These are phyloP conservation scores for Cyclophora punctaria DNA, from an alignment of 2,888 invertebrate genomes.

Conservation along the genomic window DNA sequence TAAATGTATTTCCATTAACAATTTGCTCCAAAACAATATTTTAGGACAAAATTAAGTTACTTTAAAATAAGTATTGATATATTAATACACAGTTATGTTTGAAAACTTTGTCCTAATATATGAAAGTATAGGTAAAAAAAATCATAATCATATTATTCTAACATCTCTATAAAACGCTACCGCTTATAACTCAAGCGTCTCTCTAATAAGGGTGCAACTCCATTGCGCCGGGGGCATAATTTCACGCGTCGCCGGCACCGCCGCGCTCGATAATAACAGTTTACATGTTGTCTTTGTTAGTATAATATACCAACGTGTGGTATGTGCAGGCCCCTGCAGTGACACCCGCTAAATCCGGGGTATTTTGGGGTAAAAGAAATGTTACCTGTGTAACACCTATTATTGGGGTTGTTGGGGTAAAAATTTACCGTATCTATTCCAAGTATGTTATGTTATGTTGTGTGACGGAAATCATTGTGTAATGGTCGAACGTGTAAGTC, in stretches of 20 bases:
- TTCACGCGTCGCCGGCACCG: constrained; percentile 54
- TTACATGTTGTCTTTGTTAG: constrained; percentile 44
- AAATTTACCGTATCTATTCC: too few species aligned
- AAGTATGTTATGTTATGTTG: too few species aligned
- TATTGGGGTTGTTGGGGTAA: too few species aligned
- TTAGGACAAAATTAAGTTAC: neutral
- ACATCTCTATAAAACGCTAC: constrained; percentile 13
- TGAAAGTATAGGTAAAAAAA: neutral
- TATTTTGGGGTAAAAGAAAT: too few species aligned
- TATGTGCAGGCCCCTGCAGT: too few species aligned
- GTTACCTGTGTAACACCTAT: too few species aligned
- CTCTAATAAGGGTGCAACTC: constrained; percentile 44
- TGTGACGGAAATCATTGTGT: too few species aligned
- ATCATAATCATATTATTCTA: too few species aligned
- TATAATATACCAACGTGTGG: neutral
- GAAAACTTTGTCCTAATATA: neutral
- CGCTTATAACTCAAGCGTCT: constrained; percentile 14
- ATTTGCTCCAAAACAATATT: neutral
- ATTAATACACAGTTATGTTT: neutral
- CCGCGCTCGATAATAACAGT: constrained; percentile 56
- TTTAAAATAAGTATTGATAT: neutral
- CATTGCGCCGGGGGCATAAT: constrained; percentile 57
- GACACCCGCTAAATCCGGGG: too few species aligned
- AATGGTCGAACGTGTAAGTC: too few species aligned
- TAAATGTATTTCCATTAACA: neutral